A percentile compares a stretch with the other conserved stretches of the same genome.
Conservation (phyloP, 2,888 invertebrate species). For the Mesorhabditis spiculigera region DNA sequence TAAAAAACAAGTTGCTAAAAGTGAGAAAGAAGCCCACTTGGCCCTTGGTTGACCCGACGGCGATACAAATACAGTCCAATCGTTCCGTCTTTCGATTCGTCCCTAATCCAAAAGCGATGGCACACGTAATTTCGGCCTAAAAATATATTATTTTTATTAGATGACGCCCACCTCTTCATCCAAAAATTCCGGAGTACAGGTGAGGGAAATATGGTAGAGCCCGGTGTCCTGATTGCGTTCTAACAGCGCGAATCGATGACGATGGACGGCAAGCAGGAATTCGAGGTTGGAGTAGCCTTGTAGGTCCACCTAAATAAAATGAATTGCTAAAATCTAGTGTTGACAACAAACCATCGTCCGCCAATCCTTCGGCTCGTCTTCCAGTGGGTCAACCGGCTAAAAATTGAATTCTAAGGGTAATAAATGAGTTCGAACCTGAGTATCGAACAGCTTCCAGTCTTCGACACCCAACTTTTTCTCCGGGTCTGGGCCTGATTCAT, state of each 20-base stretch:
- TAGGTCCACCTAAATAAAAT: not conserved
- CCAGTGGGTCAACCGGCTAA: no score
- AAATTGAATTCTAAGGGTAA: no score
- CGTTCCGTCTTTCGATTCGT: constrained; percentile 24
- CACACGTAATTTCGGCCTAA: constrained; percentile 20
- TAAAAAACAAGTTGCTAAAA: not conserved
- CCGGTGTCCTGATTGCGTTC: not conserved
- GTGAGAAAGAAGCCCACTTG: constrained; percentile 13
- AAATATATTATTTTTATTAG: constrained; percentile 1
- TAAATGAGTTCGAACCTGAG: not conserved
- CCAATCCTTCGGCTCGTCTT: no score
- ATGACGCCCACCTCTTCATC: not conserved
- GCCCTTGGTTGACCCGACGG: constrained; percentile 28
- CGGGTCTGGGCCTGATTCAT: not conserved
- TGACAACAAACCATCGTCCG: not conserved
- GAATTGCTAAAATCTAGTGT: constrained; percentile 4
- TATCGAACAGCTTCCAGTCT: not conserved
- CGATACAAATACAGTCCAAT: constrained; percentile 27
- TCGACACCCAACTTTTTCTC: not conserved
- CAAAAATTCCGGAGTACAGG: constrained; percentile 1
- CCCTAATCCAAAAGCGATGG: constrained; percentile 26
- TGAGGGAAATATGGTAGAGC: not conserved
- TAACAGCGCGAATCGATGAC: constrained; percentile 3
- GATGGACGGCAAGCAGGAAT: not conserved
- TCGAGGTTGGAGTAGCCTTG: constrained; percentile 2